Percentiles rank a stretch among this genome's conserved stretches.
These are phyloP conservation scores for Pterocles burchelli DNA, from an alignment of 2,113 vertebrate species.

Conservation along the genomic window DNA sequence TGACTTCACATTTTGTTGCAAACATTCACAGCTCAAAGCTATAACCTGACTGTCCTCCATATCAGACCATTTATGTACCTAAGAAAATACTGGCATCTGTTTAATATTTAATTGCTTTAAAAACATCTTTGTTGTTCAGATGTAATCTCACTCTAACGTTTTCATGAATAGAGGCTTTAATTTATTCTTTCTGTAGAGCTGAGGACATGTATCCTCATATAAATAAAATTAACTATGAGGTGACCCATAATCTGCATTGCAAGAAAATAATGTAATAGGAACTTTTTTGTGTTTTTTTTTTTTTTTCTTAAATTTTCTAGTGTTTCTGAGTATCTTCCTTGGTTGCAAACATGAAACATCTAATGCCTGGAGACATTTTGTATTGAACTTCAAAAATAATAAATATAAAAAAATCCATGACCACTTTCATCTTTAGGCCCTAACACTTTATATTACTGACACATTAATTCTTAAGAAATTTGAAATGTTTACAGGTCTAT, in stretches of 20 bases:
- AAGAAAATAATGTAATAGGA: background rate
- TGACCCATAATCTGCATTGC: background rate
- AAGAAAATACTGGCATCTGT: conserved; percentile 46
- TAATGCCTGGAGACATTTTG: background rate
- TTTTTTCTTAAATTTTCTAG: background rate
- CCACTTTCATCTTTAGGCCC: background rate
- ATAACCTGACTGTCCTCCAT: conserved; percentile 40
- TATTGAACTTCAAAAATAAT: conserved; percentile 1
- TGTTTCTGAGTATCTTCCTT: background rate
- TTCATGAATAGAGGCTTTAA: conserved; percentile 6
- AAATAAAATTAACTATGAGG: conserved; percentile 1
- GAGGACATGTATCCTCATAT: background rate
- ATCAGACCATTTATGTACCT: conserved; percentile 42
- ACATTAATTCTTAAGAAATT: background rate
- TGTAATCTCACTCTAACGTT: background rate
- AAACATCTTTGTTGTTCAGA: conserved; percentile 50
- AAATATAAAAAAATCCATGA: background rate
- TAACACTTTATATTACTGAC: background rate
- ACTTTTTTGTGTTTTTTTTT: background rate
- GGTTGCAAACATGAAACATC: background rate
- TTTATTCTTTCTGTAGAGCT: background rate
- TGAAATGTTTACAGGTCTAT: background rate
- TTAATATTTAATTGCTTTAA: conserved; percentile 58
- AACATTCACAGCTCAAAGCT: conserved; percentile 39
- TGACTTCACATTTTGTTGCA: conserved; percentile 30